These are phyloP conservation scores for Stigmatopora nigra DNA, from an alignment of 2,113 vertebrate species.

Conservation along the genomic window DNA sequence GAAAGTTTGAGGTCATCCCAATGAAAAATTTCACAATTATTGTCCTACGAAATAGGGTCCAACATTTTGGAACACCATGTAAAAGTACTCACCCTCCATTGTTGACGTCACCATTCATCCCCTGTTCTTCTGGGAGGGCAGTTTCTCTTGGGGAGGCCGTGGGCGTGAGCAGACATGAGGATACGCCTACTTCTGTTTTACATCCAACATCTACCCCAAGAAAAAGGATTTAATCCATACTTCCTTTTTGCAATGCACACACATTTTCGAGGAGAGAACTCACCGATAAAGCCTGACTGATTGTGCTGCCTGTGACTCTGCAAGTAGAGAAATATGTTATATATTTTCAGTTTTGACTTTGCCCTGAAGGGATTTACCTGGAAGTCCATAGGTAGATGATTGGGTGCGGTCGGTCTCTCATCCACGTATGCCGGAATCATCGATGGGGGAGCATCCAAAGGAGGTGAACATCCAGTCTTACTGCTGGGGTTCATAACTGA, in stretches of 20 bases:
- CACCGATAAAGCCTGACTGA: constrained; percentile 49
- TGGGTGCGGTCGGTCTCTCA: constrained; percentile 21
- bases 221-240: constrained; percentile 6
- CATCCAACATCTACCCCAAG: constrained; percentile 34
- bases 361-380: constrained; percentile 31
- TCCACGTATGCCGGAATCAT: constrained; percentile 51
- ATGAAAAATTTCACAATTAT: no score
- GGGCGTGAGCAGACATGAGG: constrained; percentile 72
- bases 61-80: no score
- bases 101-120: constrained; percentile 53
- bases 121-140: constrained; percentile 54
- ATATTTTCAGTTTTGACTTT: neutral
- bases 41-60: no score
- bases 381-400: constrained; percentile 22
- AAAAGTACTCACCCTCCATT: constrained; percentile 57
- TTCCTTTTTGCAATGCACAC: neutral
- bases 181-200: constrained; percentile 61
- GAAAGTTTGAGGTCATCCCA: no score
- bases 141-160: constrained; percentile 66
- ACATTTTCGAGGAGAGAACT: constrained; percentile 37
- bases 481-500: constrained; percentile 36
- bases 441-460: constrained; percentile 38
- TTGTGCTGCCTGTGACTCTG: constrained; percentile 37
- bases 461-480: constrained; percentile 29
- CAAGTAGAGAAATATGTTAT: neutral